Evolutionary conservation across 2,797 vertebrate genomes (phyloP).

Genomic region (Pogoniulus pusillus): DNA sequence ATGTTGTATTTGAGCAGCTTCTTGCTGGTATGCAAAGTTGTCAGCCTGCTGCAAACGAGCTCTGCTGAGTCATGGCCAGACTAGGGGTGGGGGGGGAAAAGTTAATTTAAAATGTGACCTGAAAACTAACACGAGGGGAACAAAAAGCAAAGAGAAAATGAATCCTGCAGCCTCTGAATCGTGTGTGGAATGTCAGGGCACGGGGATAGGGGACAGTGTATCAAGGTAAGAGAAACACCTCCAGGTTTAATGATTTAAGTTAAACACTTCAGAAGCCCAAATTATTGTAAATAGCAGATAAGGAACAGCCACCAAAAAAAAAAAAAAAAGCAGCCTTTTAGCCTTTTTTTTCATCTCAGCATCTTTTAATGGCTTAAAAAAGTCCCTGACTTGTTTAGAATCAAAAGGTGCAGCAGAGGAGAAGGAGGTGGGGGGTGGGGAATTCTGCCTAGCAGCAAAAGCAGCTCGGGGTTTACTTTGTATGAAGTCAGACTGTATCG

Average conservation of each 20-base stretch:
- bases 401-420: background rate
- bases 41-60: background rate
- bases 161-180: background rate
- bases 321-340: no score
- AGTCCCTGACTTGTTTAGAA: background rate
- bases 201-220: background rate
- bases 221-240: background rate
- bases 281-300: background rate
- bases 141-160: background rate
- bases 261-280: background rate
- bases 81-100: background rate
- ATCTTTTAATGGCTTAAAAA: background rate
- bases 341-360: background rate
- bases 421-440: background rate
- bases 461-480: background rate
- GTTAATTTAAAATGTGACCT: background rate
- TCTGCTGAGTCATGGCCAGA: constrained; percentile 9
- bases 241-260: background rate
- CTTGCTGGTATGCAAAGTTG: background rate
- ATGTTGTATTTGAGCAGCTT: background rate
- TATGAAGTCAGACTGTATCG: background rate
- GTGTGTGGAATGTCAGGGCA: background rate
- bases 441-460: background rate
- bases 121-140: background rate
- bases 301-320: background rate